phyloP scores from a whole-genome alignment of 1,140 invertebrate genomes.

The Pentalonia nigronervosa region DNA sequence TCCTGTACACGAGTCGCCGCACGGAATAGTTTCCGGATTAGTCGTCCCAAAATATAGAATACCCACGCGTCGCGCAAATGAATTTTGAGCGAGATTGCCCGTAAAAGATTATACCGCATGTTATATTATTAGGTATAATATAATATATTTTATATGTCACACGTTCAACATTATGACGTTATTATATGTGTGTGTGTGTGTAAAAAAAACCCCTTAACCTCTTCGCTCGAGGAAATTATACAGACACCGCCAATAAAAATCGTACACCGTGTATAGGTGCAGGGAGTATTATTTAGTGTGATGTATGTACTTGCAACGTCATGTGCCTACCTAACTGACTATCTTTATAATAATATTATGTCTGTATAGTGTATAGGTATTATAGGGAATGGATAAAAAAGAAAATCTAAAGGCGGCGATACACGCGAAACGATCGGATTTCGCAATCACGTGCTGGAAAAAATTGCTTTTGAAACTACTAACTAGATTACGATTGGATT shows the following conservation, averaged over 20 bases:
- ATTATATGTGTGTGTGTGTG: not conserved
- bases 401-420: not conserved
- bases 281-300: not conserved
- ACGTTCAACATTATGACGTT: not conserved
- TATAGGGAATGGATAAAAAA: not conserved
- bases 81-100: conserved; percentile 1
- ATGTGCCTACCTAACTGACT: no score
- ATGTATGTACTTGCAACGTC: not conserved
- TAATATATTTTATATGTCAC: not conserved
- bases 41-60: not conserved
- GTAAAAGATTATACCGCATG: not conserved
- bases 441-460: not conserved
- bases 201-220: no score
- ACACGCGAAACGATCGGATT: not conserved
- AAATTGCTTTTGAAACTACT: conserved; percentile 23
- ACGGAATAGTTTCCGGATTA: conserved; percentile 41
- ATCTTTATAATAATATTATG: not conserved
- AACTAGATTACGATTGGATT: not conserved
- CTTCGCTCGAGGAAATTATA: not conserved
- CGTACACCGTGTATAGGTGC: not conserved
- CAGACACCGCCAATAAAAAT: not conserved
- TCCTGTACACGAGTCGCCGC: not conserved
- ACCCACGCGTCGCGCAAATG: not conserved
- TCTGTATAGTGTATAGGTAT: not conserved
- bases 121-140: not conserved